A percentile compares a stretch with the other conserved stretches of the same genome.
Conservation (phyloP, 2,797 vertebrate genomes). For the Pipistrellus kuhlii region DNA sequence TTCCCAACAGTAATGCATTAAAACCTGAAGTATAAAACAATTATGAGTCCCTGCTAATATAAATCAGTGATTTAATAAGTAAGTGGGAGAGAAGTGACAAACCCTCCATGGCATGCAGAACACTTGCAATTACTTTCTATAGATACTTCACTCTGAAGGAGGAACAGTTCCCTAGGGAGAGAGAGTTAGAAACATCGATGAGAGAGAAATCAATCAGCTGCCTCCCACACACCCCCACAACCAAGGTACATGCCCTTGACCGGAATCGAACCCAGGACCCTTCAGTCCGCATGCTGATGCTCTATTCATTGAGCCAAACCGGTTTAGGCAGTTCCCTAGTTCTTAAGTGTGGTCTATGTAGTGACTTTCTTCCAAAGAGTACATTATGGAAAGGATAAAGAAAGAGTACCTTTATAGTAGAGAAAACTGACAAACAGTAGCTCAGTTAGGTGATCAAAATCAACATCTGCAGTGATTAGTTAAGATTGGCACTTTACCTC, state of each 20-base stretch:
- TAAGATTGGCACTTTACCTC: constrained; percentile 16
- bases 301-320: no score
- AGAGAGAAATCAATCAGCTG: no score
- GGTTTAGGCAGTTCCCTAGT: not conserved
- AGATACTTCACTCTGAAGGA: constrained; percentile 1
- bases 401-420: not conserved
- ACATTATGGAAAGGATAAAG: not conserved
- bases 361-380: constrained; percentile 8
- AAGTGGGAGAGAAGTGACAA: not conserved
- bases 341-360: not conserved
- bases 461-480: not conserved
- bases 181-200: no score
- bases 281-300: no score
- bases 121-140: constrained; percentile 34
- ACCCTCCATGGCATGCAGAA: not conserved
- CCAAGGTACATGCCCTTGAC: no score
- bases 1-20: not conserved
- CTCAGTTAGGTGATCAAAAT: constrained; percentile 29
- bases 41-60: not conserved
- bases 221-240: no score
- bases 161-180: not conserved
- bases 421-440: constrained; percentile 5
- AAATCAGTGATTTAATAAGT: constrained; percentile 25
- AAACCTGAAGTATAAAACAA: constrained; percentile 43
- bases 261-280: no score